phyloP scores from a whole-genome alignment of 2,113 vertebrate species.

The Anseranas semipalmata region DNA sequence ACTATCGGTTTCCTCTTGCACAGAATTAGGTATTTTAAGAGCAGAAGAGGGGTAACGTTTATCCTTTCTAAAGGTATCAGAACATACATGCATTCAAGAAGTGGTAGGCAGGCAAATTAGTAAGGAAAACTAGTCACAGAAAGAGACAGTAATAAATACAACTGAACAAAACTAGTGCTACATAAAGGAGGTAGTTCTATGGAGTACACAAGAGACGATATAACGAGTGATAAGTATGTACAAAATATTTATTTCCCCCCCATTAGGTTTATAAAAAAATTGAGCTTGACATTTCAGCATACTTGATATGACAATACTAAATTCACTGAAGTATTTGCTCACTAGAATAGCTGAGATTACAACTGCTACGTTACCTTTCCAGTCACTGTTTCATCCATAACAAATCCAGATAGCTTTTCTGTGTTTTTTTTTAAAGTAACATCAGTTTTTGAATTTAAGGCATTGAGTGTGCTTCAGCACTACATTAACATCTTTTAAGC shows the following conservation, averaged over 20 bases:
- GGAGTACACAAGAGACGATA: background rate
- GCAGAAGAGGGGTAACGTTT: background rate
- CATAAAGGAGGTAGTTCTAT: background rate
- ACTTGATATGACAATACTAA: background rate
- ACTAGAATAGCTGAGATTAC: background rate
- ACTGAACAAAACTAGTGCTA: background rate
- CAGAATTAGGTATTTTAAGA: background rate
- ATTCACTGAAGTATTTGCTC: background rate
- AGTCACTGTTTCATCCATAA: background rate
- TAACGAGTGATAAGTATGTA: background rate
- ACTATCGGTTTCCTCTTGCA: background rate
- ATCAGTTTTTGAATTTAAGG: background rate
- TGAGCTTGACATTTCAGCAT: background rate
- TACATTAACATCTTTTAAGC: background rate
- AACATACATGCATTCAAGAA: background rate
- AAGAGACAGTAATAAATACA: background rate
- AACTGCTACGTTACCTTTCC: background rate
- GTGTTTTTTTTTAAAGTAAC: background rate
- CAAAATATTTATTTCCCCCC: constrained; percentile 2
- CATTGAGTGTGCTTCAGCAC: background rate
- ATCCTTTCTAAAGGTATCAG: background rate
- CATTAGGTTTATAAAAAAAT: background rate
- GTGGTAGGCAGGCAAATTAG: rapidly evolving
- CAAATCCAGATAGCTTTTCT: background rate
- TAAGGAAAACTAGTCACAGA: background rate